Percentiles rank a stretch among this genome's conserved stretches.
phyloP scores from a whole-genome alignment of 2,888 invertebrate species.

The Eilema depressum region DNA sequence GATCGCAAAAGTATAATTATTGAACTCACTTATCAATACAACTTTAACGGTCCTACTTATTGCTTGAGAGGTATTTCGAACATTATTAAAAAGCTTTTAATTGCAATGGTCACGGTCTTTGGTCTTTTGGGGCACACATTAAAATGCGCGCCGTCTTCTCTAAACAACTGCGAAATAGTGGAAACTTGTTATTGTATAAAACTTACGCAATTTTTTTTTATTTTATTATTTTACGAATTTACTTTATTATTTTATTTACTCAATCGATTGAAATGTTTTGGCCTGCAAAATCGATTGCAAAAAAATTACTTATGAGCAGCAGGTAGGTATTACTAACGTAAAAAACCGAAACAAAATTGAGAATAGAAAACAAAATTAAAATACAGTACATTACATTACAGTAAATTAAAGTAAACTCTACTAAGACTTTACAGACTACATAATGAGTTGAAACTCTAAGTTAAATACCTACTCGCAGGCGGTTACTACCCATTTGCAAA shows the following conservation, averaged over 20 bases:
- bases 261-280: background rate
- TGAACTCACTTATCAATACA: background rate
- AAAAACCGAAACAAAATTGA: too few species aligned
- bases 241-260: background rate
- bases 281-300: background rate
- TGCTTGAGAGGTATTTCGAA: constrained; percentile 30
- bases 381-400: too few species aligned
- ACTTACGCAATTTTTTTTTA: constrained; percentile 56
- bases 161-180: constrained; percentile 56
- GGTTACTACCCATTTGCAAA: background rate
- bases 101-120: constrained; percentile 67
- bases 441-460: too few species aligned
- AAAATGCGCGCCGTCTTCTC: constrained; percentile 61
- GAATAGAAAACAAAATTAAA: background rate
- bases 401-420: background rate
- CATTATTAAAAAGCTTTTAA: constrained; percentile 56
- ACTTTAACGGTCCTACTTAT: constrained; percentile 31
- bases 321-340: too few species aligned
- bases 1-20: background rate
- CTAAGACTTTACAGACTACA: background rate
- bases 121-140: constrained; percentile 68
- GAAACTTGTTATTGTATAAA: constrained; percentile 62
- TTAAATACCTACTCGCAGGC: background rate
- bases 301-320: background rate
- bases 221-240: constrained; percentile 22